Conservation (phyloP, 2,113 vertebrate genomes). For the Colinus virginianus region DNA sequence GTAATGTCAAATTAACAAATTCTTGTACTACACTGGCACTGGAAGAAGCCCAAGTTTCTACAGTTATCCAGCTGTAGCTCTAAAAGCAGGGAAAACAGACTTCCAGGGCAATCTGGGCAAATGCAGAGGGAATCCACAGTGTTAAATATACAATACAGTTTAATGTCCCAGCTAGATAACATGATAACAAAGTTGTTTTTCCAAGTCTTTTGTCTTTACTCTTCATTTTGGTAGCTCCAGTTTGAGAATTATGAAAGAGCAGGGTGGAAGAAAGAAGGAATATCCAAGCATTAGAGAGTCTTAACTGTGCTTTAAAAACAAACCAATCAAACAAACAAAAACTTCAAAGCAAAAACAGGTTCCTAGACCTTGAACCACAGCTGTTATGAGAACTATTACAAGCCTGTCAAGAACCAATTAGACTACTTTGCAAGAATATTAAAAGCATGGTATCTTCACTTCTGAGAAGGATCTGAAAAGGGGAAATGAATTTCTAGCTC, state of each 20-base stretch:
- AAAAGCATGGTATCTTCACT: neutral
- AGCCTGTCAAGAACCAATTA: conserved; percentile 47
- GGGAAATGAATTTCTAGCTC: neutral
- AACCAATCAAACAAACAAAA: neutral
- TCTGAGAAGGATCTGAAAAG: conserved; percentile 10
- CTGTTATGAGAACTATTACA: conserved; percentile 29
- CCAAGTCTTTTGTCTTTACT: neutral
- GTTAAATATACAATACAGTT: neutral
- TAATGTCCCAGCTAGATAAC: neutral
- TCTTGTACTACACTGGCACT: conserved; percentile 46
- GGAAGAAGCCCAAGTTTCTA: conserved; percentile 62
- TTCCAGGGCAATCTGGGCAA: conserved; percentile 4
- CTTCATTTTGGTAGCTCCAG: conserved; percentile 8
- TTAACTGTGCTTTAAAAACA: neutral
- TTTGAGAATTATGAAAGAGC: conserved; percentile 20
- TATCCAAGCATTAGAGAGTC: conserved; percentile 21
- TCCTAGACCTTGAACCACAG: conserved; percentile 23
- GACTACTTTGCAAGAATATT: conserved; percentile 34
- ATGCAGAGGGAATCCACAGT: neutral
- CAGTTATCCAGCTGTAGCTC: neutral
- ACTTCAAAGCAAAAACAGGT: conserved; percentile 45
- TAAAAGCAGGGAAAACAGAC: conserved; percentile 1
- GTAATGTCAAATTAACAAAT: conserved; percentile 67
- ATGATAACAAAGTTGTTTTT: conserved; percentile 13
- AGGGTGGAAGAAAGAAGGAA: conserved; percentile 48